Evolutionary conservation across 2,888 invertebrate species (phyloP).

Genomic region (Cataglyphis albicans): DNA sequence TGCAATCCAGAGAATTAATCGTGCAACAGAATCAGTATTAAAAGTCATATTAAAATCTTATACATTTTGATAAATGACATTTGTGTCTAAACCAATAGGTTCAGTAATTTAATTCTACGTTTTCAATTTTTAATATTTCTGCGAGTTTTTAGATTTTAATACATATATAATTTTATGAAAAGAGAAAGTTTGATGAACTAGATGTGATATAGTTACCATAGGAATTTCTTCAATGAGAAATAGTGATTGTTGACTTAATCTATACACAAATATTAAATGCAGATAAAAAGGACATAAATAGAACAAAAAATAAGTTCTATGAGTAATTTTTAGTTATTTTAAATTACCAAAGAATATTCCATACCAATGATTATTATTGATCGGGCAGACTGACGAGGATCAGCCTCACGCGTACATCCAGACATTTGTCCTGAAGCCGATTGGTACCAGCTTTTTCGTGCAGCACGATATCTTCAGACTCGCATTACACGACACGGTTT

Average conservation of each 20-base stretch:
- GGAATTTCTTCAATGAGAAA: background rate
- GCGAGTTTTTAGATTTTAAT: background rate
- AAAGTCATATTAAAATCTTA: background rate
- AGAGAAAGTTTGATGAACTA: background rate
- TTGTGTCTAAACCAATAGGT: constrained; percentile 66
- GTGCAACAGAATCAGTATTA: background rate
- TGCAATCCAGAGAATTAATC: constrained; percentile 40
- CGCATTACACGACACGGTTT: constrained; percentile 93
- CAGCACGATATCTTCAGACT: constrained; percentile 98
- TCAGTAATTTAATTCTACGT: constrained; percentile 72
- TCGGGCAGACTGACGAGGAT: constrained; percentile 96
- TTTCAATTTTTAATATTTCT: constrained; percentile 6
- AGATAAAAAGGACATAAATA: background rate
- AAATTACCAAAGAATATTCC: constrained; percentile 1
- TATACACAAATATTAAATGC: background rate
- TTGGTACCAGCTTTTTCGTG: constrained; percentile 95
- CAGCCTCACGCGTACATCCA: constrained; percentile 97
- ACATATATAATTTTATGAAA: background rate
- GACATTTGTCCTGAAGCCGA: constrained; percentile 96
- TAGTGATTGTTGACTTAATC: background rate
- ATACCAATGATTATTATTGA: constrained; percentile 80
- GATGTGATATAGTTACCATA: background rate
- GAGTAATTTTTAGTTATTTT: background rate
- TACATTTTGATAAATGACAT: background rate
- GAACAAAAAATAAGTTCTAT: background rate